Conservation (phyloP, 2,888 invertebrate genomes). For the Folsomia manolachei region DNA sequence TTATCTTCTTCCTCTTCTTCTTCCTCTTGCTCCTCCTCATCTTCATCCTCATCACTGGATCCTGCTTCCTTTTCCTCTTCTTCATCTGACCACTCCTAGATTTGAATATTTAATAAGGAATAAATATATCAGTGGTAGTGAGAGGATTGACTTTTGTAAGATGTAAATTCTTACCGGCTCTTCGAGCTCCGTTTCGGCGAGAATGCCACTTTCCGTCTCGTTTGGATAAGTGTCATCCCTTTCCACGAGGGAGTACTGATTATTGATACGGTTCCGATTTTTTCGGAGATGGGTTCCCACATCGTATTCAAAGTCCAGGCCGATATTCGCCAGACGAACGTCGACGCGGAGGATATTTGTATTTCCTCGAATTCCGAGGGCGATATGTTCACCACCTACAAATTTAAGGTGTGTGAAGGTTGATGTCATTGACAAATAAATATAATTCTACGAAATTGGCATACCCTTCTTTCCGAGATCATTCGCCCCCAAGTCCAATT, state of each 20-base stretch:
- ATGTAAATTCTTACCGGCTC: no score
- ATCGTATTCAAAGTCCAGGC: slow-evolving; percentile 41
- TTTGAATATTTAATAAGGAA: no score
- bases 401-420: background rate
- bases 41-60: slow-evolving; percentile 26
- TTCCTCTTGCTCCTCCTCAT: slow-evolving; percentile 29
- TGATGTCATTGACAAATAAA: no score
- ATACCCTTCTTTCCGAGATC: slow-evolving; percentile 39
- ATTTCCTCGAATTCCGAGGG: slow-evolving; percentile 38
- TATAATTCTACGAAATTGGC: background rate
- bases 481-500: slow-evolving; percentile 47
- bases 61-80: slow-evolving; percentile 27
- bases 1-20: slow-evolving; percentile 17
- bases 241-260: slow-evolving; percentile 33
- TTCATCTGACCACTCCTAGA: slow-evolving; percentile 26
- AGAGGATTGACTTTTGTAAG: background rate
- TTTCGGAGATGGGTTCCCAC: slow-evolving; percentile 38
- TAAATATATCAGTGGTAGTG: background rate
- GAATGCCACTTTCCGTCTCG: slow-evolving; percentile 28
- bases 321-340: slow-evolving; percentile 37
- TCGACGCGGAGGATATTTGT: slow-evolving; percentile 41
- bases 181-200: slow-evolving; percentile 10
- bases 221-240: slow-evolving; percentile 39
- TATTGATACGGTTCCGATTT: slow-evolving; percentile 32
- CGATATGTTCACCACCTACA: slow-evolving; percentile 45